Percentiles rank a stretch among this genome's conserved stretches.
phyloP scores from a whole-genome alignment of 2,888 invertebrate genomes.

The Drosophila mercatorum region DNA sequence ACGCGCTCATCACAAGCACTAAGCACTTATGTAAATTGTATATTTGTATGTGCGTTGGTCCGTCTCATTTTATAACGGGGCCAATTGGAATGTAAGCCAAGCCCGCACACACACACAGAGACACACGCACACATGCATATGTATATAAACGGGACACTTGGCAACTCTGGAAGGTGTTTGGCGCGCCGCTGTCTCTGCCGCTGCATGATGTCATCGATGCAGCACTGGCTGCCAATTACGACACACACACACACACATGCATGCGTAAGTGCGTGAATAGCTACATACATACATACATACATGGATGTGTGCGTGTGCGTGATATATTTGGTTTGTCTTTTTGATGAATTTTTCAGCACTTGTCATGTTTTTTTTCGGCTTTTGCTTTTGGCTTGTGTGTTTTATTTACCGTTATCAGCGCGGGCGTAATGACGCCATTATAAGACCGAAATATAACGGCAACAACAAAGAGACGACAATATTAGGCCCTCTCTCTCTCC shows the following conservation, averaged over 20 bases:
- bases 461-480: constrained; percentile 14
- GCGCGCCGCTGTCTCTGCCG: constrained; percentile 55
- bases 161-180: constrained; percentile 57
- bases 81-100: constrained; percentile 68
- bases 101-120: constrained; percentile 28
- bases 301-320: constrained; percentile 14
- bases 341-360: constrained; percentile 50
- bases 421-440: constrained; percentile 54
- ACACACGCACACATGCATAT: constrained; percentile 19
- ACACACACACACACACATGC: constrained; percentile 40
- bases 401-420: constrained; percentile 47
- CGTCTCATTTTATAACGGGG: constrained; percentile 46
- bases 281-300: constrained; percentile 2
- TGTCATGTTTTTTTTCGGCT: constrained; percentile 30
- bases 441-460: constrained; percentile 16
- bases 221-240: constrained; percentile 67
- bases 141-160: constrained; percentile 28
- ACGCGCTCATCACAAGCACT: constrained; percentile 7
- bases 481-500: constrained; percentile 12
- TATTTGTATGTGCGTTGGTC: constrained; percentile 44
- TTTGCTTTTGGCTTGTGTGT: constrained; percentile 17
- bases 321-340: constrained; percentile 25
- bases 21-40: constrained; percentile 5
- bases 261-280: constrained; percentile 29
- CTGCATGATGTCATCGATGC: constrained; percentile 71